A percentile compares a stretch with the other conserved stretches of the same genome.
phyloP scores from a whole-genome alignment of 2,888 invertebrate genomes.

The Leptinotarsa tumamoca region DNA sequence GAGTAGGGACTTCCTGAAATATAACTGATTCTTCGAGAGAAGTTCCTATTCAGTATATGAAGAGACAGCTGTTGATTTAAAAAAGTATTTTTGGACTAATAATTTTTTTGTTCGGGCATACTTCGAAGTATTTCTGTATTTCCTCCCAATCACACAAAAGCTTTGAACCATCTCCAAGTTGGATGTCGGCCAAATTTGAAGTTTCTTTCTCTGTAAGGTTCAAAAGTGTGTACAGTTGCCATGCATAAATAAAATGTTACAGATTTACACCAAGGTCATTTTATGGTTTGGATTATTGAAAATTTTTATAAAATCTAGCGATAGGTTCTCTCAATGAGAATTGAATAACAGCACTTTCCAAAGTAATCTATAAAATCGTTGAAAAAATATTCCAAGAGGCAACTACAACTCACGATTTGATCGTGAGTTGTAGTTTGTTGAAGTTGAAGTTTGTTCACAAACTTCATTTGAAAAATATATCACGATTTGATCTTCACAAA shows the following conservation, averaged over 20 bases:
- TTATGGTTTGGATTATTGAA: not conserved
- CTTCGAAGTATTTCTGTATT: slow-evolving; percentile 33
- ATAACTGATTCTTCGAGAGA: slow-evolving; percentile 27
- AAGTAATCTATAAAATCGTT: too few species aligned
- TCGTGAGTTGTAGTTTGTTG: too few species aligned
- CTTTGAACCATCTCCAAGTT: slow-evolving; percentile 67
- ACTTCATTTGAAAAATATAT: too few species aligned
- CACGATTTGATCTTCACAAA: too few species aligned
- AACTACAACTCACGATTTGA: too few species aligned
- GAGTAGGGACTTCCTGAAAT: slow-evolving; percentile 38
- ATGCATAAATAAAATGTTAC: slow-evolving; percentile 10
- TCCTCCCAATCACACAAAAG: slow-evolving; percentile 26
- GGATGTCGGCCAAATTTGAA: slow-evolving; percentile 72
- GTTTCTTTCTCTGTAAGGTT: slow-evolving; percentile 60
- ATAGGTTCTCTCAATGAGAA: not conserved
- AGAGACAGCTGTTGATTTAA: slow-evolving; percentile 12
- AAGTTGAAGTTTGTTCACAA: too few species aligned
- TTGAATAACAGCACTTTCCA: not conserved
- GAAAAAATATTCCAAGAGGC: too few species aligned
- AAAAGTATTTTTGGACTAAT: slow-evolving; percentile 28
- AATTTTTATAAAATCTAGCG: not conserved
- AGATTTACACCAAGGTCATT: slow-evolving; percentile 16
- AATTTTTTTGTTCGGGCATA: slow-evolving; percentile 23
- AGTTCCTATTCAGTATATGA: slow-evolving; percentile 19
- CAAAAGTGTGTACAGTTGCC: slow-evolving; percentile 33